These are phyloP conservation scores for Zingel zingel DNA, from an alignment of 2,113 vertebrate species.

Conservation along the genomic window DNA sequence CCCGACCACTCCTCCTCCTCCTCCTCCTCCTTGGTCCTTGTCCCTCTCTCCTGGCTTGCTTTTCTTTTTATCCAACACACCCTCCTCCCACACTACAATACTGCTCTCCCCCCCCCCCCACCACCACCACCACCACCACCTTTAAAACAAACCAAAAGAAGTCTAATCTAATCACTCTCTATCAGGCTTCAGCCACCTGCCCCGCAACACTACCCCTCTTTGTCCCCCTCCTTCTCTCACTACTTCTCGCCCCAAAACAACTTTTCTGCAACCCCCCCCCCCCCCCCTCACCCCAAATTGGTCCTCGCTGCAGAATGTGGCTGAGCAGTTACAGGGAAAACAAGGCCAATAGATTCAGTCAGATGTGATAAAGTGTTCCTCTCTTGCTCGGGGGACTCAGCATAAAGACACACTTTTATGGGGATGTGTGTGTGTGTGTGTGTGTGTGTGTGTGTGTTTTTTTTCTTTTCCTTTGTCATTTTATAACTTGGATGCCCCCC, in stretches of 20 bases:
- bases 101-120: neutral
- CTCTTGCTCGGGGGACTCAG: conserved; percentile 64
- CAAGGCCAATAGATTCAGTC: conserved; percentile 72
- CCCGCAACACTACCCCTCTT: conserved; percentile 23
- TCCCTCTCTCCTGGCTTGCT: conserved; percentile 39
- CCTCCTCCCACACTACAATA: conserved; percentile 34
- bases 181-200: conserved; percentile 71
- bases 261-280: conserved; percentile 23
- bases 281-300: conserved; percentile 53
- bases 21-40: conserved; percentile 26
- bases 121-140: conserved; percentile 14
- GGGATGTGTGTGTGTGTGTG: conserved; percentile 27
- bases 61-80: conserved; percentile 63
- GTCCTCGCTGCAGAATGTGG: conserved; percentile 59
- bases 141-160: conserved; percentile 66
- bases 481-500: conserved; percentile 67
- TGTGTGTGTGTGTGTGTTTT: neutral
- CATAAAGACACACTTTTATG: conserved; percentile 74
- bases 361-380: conserved; percentile 73
- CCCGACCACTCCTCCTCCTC: conserved; percentile 48
- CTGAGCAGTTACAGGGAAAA: conserved; percentile 52
- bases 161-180: conserved; percentile 47
- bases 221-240: neutral
- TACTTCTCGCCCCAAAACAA: conserved; percentile 19
- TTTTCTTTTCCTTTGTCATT: conserved; percentile 42